A percentile compares a stretch with the other conserved stretches of the same genome.
Conservation (phyloP, 92 coral and sea anemone genomes). For the Micromussa lordhowensis region DNA sequence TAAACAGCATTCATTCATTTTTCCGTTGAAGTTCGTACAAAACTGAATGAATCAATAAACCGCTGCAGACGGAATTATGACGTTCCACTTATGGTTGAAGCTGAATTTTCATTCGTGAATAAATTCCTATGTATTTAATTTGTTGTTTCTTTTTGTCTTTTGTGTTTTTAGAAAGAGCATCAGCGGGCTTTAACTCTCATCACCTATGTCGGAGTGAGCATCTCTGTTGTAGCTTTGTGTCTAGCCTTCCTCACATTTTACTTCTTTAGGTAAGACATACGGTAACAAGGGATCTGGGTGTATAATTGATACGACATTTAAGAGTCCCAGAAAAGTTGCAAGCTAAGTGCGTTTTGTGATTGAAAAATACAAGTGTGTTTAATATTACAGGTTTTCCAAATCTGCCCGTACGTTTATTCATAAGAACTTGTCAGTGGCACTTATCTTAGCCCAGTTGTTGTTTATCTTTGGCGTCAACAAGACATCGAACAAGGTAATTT, state of each 20-base stretch:
- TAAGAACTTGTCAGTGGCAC: slow-evolving; percentile 84
- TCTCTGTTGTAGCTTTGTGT: slow-evolving; percentile 82
- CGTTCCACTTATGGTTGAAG: background rate
- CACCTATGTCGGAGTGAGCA: slow-evolving; percentile 83
- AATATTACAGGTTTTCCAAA: slow-evolving; percentile 77
- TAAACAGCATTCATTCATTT: no score
- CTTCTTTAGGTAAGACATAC: slow-evolving; percentile 79
- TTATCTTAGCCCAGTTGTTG: slow-evolving; percentile 87
- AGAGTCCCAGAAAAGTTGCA: no score
- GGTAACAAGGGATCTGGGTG: no score
- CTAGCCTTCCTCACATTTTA: slow-evolving; percentile 85
- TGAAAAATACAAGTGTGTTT: background rate
- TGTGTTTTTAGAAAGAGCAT: slow-evolving; percentile 70
- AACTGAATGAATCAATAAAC: no score
- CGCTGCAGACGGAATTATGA: no score
- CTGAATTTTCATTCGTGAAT: background rate
- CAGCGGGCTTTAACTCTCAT: slow-evolving; percentile 83
- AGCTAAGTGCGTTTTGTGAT: background rate
- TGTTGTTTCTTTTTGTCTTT: background rate
- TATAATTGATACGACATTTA: no score
- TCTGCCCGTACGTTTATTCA: slow-evolving; percentile 90
- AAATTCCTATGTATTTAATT: background rate
- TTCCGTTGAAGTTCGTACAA: no score
- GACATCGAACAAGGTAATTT: slow-evolving; percentile 76
- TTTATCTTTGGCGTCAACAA: slow-evolving; percentile 93